Evolutionary conservation across 2,888 invertebrate genomes (phyloP), one percentile per base, ranked within the genome.

Genomic region (Aphidius colemani): DNA sequence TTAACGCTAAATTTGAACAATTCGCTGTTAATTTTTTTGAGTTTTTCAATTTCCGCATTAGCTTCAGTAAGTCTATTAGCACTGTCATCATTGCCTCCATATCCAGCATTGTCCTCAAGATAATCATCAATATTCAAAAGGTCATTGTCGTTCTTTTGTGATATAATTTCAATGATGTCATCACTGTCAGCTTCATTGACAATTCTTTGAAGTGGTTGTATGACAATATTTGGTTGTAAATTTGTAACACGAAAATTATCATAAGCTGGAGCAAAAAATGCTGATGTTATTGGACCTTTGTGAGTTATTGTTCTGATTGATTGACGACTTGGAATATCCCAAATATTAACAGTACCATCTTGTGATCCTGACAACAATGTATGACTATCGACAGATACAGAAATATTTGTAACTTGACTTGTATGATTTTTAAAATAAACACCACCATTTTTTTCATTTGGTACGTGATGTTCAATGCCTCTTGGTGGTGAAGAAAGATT

Each of bases 311-410:
- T 88, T 70, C 89, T 86, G 5, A 93, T 79, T 57, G 92, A 87
- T 78, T 95, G 93, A 65, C 87, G 85, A 78, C 92, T 94, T 7
- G 84, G 83, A 62, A 94, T 87, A 72, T 95, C 90, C 95, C 96
- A 96, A 30, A 95, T 77, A 69, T 89, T 88, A 0, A 94, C 89
- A 65, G 85, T 86, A 57, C 87, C 87, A 83, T 94, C 94, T 67
- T 87, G 86, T 0, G 91, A 90, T 0, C 92, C 95, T 0, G 95
- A 94, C 61, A 92, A 84, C 39, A 96, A 79, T 10, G 87, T 86
- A 50, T 86, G 86, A 6, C 91, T 91, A 78, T 91, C 90, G 46
- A 88, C 77, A 8, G 94, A 93, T 0, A 92, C 84, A 0, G 90
- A 88, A 49, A 96, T 79, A 74, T 90, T 88, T 0, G 88, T 90